phyloP scores from a whole-genome alignment of 2,797 vertebrate species.

The Bryconaethiops microstoma region DNA sequence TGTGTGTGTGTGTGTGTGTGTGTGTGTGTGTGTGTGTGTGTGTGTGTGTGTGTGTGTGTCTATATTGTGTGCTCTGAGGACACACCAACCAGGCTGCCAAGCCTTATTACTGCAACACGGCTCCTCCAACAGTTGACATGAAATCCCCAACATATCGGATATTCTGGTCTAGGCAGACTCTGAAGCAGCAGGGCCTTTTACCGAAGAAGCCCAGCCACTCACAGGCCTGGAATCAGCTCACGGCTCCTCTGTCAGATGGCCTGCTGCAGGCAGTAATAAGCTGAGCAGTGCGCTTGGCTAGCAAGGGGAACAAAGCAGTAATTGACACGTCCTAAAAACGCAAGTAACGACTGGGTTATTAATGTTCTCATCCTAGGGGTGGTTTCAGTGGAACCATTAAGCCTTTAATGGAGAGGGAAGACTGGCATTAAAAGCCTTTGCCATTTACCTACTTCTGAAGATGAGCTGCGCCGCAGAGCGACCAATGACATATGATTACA shows the following conservation, averaged over 20 bases:
- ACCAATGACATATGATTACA: constrained; percentile 58
- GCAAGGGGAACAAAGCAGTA: constrained; percentile 67
- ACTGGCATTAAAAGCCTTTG: constrained; percentile 77
- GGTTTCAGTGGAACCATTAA: constrained; percentile 78
- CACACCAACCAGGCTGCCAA: constrained; percentile 45
- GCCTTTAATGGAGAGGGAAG: constrained; percentile 80
- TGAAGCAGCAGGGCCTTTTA: constrained; percentile 51
- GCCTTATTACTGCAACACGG: constrained; percentile 47
- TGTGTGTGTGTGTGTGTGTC: constrained; percentile 27
- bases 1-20: constrained; percentile 3
- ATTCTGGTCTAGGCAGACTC: constrained; percentile 28
- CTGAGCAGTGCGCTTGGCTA: constrained; percentile 68
- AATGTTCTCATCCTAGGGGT: constrained; percentile 77
- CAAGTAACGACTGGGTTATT: constrained; percentile 77
- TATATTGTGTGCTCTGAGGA: constrained; percentile 28
- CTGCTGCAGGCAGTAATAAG: constrained; percentile 66
- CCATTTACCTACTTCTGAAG: constrained; percentile 68
- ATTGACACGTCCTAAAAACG: constrained; percentile 78
- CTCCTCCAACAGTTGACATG: constrained; percentile 35
- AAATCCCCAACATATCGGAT: constrained; percentile 51
- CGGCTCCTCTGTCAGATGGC: constrained; percentile 11
- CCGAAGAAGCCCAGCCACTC: constrained; percentile 47
- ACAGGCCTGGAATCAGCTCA: constrained; percentile 47
- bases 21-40: constrained; percentile 11
- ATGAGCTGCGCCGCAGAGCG: constrained; percentile 55